phyloP scores from a whole-genome alignment of 2,888 invertebrate species.

The Orgyia antiqua region DNA sequence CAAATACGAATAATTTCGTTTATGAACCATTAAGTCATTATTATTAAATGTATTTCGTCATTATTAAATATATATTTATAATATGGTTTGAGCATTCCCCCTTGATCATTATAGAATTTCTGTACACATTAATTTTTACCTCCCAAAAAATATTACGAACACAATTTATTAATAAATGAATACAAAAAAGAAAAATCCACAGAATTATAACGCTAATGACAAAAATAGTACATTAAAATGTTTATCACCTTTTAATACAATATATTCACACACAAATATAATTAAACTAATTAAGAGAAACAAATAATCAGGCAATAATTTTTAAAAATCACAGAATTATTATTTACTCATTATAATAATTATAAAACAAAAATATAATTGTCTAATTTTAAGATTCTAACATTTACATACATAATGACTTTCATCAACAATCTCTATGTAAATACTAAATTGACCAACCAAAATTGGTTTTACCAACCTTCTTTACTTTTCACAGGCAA shows the following conservation, averaged over 20 bases:
- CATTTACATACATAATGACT: slow-evolving; percentile 38
- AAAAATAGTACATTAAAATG: background rate
- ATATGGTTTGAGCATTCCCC: slow-evolving; percentile 54
- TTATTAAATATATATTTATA: slow-evolving; percentile 24
- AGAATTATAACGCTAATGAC: background rate
- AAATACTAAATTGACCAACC: too few relatives aligned
- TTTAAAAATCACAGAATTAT: slow-evolving; percentile 54
- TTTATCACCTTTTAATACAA: slow-evolving; percentile 19
- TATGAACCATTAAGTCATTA: slow-evolving; percentile 38
- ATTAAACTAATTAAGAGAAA: slow-evolving; percentile 38
- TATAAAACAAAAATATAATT: slow-evolving; percentile 22
- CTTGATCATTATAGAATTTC: slow-evolving; percentile 40
- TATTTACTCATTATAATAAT: slow-evolving; percentile 31
- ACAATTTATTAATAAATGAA: too few relatives aligned
- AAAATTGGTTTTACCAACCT: too few relatives aligned
- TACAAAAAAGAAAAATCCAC: too few relatives aligned
- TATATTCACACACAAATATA: slow-evolving; percentile 19
- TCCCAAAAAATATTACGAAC: background rate
- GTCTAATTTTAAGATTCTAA: slow-evolving; percentile 27
- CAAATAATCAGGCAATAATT: slow-evolving; percentile 41
- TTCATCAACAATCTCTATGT: too few relatives aligned
- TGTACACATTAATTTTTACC: slow-evolving; percentile 33
- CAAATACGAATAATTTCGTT: slow-evolving; percentile 72
- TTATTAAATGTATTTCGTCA: slow-evolving; percentile 34
- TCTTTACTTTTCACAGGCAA: too few relatives aligned